Evolutionary conservation across 2,797 vertebrate species (phyloP), one percentile per base, ranked within the genome.

Genomic region (Selene dorsalis): DNA sequence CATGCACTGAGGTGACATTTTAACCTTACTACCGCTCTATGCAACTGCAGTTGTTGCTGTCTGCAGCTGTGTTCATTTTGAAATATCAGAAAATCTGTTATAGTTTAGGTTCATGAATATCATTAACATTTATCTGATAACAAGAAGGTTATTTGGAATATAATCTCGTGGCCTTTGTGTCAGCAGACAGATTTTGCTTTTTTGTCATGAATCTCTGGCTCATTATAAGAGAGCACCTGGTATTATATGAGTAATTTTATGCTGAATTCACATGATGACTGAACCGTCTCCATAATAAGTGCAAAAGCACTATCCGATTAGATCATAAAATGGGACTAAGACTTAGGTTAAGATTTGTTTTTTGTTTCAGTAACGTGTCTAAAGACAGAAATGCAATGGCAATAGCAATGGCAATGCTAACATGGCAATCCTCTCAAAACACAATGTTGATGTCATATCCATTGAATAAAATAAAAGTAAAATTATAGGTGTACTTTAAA

Each of bases 11-110:
- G 13, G 62, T 70, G 13, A 8, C 35, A 30, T 75, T 84, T 72
- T 35, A 14, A 58, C 75, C 43, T 41, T 64, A 26, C 24, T 57
- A 52, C 10, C 11, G 3, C 78, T 78, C 73, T 79, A 80, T 87
- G 83, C 77, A 87, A 80, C 50, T 43, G 35, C 24, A 48, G 35
- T 60, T 57, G 38, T 73, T 71, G 24, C 32, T 76, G 28, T 52
- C 35, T 65, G 47, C 65, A 81, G 52, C 57, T 58, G 13, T 47
- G 16, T 73, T 52, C 80, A 43, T 83, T 82, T 47, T 64, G 24
- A 48, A 48, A 68, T 38, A 62, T 41, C 55, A 66, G n/a, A 45
- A 28, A 39, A 69, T 53, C 41, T 53, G 45, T 68, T 61, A 35
- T 20, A 13, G 12, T 22, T 58, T 58, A 57, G 18, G 24, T 3